phyloP scores from a whole-genome alignment of 53 echinoderm and acorn worm genomes.

The Crossaster papposus region DNA sequence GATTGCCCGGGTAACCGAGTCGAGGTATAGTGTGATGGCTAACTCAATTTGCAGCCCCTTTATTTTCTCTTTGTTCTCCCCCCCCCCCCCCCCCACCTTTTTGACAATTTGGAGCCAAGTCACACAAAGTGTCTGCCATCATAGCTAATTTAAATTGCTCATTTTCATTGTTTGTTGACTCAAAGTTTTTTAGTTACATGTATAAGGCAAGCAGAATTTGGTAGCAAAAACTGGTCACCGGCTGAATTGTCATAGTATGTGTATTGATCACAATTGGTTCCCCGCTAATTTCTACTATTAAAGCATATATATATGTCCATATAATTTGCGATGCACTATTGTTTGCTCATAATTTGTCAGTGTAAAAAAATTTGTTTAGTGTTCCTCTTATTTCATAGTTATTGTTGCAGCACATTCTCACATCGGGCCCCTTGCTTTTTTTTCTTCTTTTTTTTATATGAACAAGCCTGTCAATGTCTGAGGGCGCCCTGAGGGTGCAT shows the following conservation, averaged over 20 bases:
- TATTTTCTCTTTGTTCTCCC: neutral
- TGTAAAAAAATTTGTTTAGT: too few relatives aligned
- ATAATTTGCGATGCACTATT: too few relatives aligned
- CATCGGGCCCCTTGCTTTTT: neutral
- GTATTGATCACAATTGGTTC: too few relatives aligned
- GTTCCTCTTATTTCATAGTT: too few relatives aligned
- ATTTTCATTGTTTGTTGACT: neutral
- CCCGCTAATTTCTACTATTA: too few relatives aligned
- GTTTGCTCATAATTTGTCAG: too few relatives aligned
- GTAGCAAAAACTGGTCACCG: too few relatives aligned
- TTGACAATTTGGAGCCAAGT: constrained; percentile 31
- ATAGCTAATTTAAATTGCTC: neutral
- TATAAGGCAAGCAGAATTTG: neutral
- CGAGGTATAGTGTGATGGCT: constrained; percentile 35
- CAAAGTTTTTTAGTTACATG: neutral
- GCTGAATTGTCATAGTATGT: too few relatives aligned
- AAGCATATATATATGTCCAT: too few relatives aligned
- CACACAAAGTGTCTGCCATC: constrained; percentile 15
- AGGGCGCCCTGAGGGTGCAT: constrained; percentile 9
- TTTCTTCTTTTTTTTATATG: too few relatives aligned
- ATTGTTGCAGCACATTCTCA: neutral
- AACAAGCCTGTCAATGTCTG: constrained; percentile 34
- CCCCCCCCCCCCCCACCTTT: neutral
- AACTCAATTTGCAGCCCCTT: constrained; percentile 29
- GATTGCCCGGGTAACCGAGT: constrained; percentile 29